Conservation (phyloP, 92 coral and sea anemone genomes). For the Chrysogorgia sp. region DNA sequence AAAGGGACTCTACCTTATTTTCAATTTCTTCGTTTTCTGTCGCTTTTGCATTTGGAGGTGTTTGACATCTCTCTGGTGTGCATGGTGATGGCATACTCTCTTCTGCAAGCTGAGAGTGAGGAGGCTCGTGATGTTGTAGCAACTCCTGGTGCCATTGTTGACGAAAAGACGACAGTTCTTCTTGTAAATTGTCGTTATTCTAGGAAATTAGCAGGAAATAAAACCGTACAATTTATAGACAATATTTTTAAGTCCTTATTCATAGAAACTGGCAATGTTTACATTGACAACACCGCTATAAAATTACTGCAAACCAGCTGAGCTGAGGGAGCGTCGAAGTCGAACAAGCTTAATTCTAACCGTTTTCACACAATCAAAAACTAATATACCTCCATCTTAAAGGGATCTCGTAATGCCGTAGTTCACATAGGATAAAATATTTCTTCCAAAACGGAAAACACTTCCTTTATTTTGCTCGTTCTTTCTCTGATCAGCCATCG, state of each 20-base stretch:
- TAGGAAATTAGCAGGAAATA: constrained; percentile 6
- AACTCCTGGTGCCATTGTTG: constrained; percentile 83
- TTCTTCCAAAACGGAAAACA: constrained; percentile 7
- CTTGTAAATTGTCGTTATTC: constrained; percentile 65
- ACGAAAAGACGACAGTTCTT: constrained; percentile 84
- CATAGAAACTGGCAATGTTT: too few relatives aligned
- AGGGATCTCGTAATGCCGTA: constrained; percentile 94
- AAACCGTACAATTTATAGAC: too few relatives aligned
- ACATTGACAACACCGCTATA: neutral
- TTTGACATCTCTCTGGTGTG: neutral
- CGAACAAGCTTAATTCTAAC: too few relatives aligned
- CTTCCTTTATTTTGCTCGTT: neutral
- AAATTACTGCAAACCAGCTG: neutral
- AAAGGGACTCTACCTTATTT: constrained; percentile 4
- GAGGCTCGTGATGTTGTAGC: constrained; percentile 3
- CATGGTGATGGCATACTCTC: neutral
- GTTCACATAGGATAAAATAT: constrained; percentile 19
- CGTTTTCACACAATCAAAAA: neutral
- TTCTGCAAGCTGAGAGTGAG: constrained; percentile 4
- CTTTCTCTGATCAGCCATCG: neutral
- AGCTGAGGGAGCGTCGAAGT: too few relatives aligned
- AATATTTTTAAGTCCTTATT: too few relatives aligned
- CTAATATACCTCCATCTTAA: constrained; percentile 85
- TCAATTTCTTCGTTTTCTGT: constrained; percentile 25
- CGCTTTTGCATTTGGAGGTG: constrained; percentile 1